These are phyloP conservation scores for Hoplostethus atlanticus DNA, from an alignment of 2,797 vertebrate species.

Conservation along the genomic window DNA sequence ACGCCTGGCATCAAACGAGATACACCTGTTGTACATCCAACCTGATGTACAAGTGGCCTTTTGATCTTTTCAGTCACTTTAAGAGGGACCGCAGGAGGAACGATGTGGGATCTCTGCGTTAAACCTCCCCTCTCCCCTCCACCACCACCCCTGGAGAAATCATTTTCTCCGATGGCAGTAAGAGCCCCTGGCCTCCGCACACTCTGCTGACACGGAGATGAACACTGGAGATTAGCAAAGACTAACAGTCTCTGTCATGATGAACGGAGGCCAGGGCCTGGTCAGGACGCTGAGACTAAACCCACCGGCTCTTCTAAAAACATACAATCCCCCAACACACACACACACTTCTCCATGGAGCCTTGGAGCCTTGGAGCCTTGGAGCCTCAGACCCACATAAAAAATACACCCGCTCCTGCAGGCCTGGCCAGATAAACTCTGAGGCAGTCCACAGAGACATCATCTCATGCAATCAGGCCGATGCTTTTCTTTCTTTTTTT, in stretches of 20 bases:
- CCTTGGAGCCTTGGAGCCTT: background rate
- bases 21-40: conserved; percentile 48
- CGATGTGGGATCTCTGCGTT: conserved; percentile 68
- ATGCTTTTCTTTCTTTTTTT: no score
- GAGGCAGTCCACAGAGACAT: conserved; percentile 9
- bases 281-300: conserved; percentile 77
- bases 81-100: conserved; percentile 37
- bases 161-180: conserved; percentile 67
- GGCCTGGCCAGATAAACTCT: conserved; percentile 65
- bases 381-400: conserved; percentile 45
- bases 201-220: conserved; percentile 68
- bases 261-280: conserved; percentile 75
- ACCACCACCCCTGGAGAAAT: conserved; percentile 69
- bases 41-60: conserved; percentile 36
- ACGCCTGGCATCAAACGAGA: conserved; percentile 20
- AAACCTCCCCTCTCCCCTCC: conserved; percentile 1
- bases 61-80: conserved; percentile 51
- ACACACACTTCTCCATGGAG: conserved; percentile 53
- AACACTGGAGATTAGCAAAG: conserved; percentile 80
- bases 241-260: conserved; percentile 83
- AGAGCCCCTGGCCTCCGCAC: conserved; percentile 52
- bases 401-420: conserved; percentile 44
- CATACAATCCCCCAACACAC: conserved; percentile 66
- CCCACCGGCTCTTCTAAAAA: conserved; percentile 78
- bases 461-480: background rate